Evolutionary conservation across 2,113 vertebrate species (phyloP), one percentile per base, ranked within the genome.

Genomic region (Proteles cristata): DNA sequence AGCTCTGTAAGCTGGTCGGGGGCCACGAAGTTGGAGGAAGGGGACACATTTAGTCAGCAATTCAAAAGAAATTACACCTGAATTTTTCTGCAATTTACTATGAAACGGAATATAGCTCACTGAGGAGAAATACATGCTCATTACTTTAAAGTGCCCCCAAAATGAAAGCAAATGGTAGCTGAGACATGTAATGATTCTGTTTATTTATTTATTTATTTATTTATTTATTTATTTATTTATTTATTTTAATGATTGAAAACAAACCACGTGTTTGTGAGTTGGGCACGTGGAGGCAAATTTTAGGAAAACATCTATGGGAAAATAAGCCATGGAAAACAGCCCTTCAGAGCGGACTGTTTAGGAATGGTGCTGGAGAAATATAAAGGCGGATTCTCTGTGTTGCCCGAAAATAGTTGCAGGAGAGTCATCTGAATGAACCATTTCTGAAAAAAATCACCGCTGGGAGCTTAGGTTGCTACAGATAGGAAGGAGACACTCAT

Each of bases 111-210:
- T 8, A 28, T 14, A 35, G 1, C 68, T 83, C 17, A 33, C 65
- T 33, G 7, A 97, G 35, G 35, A 93, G 8, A 66, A 83, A 65
- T 14, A 61, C 28, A 76, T 33, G 33, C 17, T 55, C 90, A 96
- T 93, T 23, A 45, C n/a, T 77, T 90, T 74, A 94, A 79, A 53
- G 95, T 66, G 88, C 69, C 82, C 45, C 91, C 95, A 88, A 21
- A 0, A 69, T 23, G 15, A 26, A 35, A 55, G 21, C 58, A 82
- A 58, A 35, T 26, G 71, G 28, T 6, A 1, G 15, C 5, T 31
- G 48, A 90, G 71, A 48, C 86, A 23, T 8, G 4, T 74, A 66
- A 86, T 68, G n/a, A 66, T 23, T 71, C 68, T 65, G 50, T 39
- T 4, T 4, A 7, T n/a, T 43, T 48, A 16, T 53, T 61, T 7